Conservation (phyloP, 2,888 invertebrate genomes). For the Odontocolon sp. region DNA sequence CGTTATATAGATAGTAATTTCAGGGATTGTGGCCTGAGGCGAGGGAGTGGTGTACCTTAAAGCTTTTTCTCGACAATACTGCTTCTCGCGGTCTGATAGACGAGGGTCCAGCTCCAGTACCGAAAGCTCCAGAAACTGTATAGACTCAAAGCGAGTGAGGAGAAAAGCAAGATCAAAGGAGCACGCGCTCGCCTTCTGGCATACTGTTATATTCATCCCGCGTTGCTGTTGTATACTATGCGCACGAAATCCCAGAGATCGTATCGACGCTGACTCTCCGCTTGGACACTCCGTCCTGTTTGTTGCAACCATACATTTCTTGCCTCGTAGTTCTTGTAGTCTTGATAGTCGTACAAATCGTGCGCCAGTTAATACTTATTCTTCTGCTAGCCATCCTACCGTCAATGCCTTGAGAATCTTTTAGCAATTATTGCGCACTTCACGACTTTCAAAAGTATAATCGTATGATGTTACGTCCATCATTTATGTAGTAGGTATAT, state of each 20-base stretch:
- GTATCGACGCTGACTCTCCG: constrained; percentile 12
- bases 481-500: too few relatives aligned
- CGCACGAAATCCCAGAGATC: neutral
- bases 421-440: too few relatives aligned
- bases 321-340: neutral
- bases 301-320: neutral
- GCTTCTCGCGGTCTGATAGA: constrained; percentile 15
- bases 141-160: constrained; percentile 12
- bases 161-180: constrained; percentile 42
- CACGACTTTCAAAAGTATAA: too few relatives aligned
- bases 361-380: too few relatives aligned
- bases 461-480: too few relatives aligned
- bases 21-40: constrained; percentile 11
- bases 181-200: constrained; percentile 19
- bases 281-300: neutral
- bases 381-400: too few relatives aligned
- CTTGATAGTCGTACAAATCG: too few relatives aligned
- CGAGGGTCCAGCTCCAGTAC: constrained; percentile 14
- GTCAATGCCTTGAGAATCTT: too few relatives aligned
- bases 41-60: constrained; percentile 19
- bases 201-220: constrained; percentile 28
- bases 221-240: neutral
- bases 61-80: constrained; percentile 41
- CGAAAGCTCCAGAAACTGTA: constrained; percentile 12
- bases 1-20: constrained; percentile 36